Evolutionary conservation across 2,888 invertebrate genomes (phyloP).

Genomic region (Sarcophaga rosellei): DNA sequence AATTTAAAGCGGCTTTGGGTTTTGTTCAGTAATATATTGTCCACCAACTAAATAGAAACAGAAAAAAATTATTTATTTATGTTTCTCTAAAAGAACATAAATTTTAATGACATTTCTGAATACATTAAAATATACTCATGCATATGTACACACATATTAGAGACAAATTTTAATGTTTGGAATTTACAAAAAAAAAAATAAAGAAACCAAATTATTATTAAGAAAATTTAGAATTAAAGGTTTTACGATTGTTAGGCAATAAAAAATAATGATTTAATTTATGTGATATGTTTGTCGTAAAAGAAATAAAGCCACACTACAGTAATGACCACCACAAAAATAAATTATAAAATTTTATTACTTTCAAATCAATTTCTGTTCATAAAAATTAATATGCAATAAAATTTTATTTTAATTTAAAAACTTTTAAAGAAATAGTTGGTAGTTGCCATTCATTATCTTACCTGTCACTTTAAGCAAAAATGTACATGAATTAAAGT

Average conservation of each 20-base stretch:
- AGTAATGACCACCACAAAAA: too few species aligned
- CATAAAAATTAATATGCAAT: too few species aligned
- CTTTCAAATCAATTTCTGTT: too few species aligned
- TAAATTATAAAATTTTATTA: too few species aligned
- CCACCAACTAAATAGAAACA: neutral
- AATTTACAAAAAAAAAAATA: neutral
- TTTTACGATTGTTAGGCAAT: neutral
- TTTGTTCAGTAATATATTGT: conserved; percentile 7
- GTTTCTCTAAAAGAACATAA: neutral
- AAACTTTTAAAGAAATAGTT: too few species aligned
- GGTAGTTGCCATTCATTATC: too few species aligned
- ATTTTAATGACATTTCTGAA: conserved; percentile 5
- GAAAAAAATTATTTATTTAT: neutral
- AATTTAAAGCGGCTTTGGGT: conserved; percentile 1
- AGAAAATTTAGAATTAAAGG: conserved; percentile 16
- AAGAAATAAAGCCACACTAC: too few species aligned
- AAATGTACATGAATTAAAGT: too few species aligned
- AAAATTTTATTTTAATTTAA: too few species aligned
- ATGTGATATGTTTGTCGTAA: too few species aligned
- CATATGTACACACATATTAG: neutral
- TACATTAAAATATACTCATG: neutral
- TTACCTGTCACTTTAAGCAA: too few species aligned
- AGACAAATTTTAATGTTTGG: conserved; percentile 4
- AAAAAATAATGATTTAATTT: neutral
- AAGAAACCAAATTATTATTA: conserved; percentile 7